These are phyloP conservation scores for Uloborus plumipes DNA, from an alignment of 2,888 invertebrate species.

Conservation along the genomic window DNA sequence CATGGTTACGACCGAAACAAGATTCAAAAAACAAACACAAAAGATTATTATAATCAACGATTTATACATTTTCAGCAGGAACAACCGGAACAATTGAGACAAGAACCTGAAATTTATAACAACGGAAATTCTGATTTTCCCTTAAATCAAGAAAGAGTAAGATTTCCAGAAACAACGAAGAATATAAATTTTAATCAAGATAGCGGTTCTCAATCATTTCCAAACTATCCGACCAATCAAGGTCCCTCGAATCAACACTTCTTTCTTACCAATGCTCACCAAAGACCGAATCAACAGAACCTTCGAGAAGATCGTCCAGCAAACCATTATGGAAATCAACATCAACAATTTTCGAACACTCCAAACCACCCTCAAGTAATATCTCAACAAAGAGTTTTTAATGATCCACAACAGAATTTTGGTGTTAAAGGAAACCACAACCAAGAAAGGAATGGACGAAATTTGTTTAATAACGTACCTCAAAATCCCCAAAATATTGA, in stretches of 20 bases:
- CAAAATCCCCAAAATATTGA: no score
- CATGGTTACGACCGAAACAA: no score
- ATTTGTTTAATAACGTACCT: no score
- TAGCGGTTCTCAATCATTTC: background rate
- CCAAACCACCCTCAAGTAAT: background rate
- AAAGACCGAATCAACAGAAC: background rate
- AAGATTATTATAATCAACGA: no score
- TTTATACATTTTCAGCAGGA: no score
- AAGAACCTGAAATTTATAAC: background rate
- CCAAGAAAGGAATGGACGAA: background rate
- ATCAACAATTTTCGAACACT: background rate
- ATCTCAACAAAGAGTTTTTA: constrained; percentile 5
- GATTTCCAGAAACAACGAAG: constrained; percentile 10
- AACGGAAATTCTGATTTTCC: background rate
- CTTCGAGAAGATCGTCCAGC: background rate
- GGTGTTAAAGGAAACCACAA: constrained; percentile 6
- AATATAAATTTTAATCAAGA: constrained; percentile 1
- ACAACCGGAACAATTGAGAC: no score
- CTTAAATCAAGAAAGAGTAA: constrained; percentile 17
- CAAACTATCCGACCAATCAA: background rate
- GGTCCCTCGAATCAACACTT: constrained; percentile 21
- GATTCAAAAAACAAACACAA: no score
- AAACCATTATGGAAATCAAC: background rate
- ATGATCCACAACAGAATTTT: constrained; percentile 10
- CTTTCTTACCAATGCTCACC: constrained; percentile 33